Base-by-base conservation (phyloP, 2,113 vertebrate species). In the Phoenicopterus ruber region DNA sequence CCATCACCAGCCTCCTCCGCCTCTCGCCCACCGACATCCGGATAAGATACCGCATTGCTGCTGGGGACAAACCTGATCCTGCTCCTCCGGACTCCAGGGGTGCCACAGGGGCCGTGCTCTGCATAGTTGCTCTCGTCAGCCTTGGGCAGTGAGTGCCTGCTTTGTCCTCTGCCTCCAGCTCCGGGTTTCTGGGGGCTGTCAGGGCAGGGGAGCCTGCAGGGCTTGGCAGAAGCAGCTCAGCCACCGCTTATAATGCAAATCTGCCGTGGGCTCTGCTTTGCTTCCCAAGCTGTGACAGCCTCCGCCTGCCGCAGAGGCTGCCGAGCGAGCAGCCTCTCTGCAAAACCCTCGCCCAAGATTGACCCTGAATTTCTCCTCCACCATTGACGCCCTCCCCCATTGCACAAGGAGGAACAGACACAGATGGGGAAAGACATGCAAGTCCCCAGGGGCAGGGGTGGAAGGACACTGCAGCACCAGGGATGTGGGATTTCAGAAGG, bases 301-400 rank as follows among this genome's bases (percentile, higher is more conserved):
- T 74, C 71, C 19, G 40, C 57, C 57, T 92, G 93, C 89, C 1
- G 69, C 87, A 70, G 63, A 62, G 62, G 31, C 88, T 81, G 62
- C 36, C 0, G 3, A 46, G 40, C 0, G 1, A 77, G 57, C 66
- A 81, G 76, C 38, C 57, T 40, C 66, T n/a, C n/a, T 0, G 1
- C 26, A 84, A 69, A 90, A 38, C 25, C 19, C 28, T 54, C 16
- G 6, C 20, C 55, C 44, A 31, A 8, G 14, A 12, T 1, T 50
- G 67, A 59, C 55, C 42, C 86, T 28, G 69, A 24, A 38, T 93
- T 86, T 89, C 66, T 54, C 40, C 1, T 1, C 18, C 46, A 36
- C 40, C 0, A 0, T 66, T 54, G 2, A 2, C 8, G 16, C 29
- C 36, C 65, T 69, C 55, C 40, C 34, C 11, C 29, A 44, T 16